These are phyloP conservation scores for Aspidiotus rigidus DNA, from an alignment of 2,888 invertebrate species.

Conservation along the genomic window DNA sequence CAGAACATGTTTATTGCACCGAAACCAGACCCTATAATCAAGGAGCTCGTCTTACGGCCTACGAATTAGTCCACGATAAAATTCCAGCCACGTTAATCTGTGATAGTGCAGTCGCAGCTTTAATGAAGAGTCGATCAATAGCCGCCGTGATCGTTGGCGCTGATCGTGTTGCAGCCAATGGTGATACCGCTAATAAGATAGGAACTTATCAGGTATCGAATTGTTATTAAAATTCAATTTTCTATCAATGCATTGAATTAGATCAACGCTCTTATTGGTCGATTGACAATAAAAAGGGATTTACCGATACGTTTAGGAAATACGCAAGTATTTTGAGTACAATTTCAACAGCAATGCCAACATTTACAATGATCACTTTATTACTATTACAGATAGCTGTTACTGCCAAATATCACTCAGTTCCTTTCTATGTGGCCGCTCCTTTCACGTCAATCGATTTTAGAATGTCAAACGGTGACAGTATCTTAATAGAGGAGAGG, in stretches of 20 bases:
- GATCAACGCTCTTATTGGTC: too few relatives aligned
- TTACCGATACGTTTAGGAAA: too few relatives aligned
- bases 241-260: too few relatives aligned
- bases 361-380: conserved; percentile 7
- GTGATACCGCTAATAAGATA: conserved; percentile 98
- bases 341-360: not conserved
- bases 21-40: conserved; percentile 99
- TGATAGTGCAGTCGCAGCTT: conserved; percentile 88
- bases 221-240: too few relatives aligned
- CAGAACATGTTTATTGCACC: conserved; percentile 86
- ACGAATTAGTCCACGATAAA: conserved; percentile 83
- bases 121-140: conserved; percentile 74
- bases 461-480: conserved; percentile 64
- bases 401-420: conserved; percentile 75
- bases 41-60: conserved; percentile 89
- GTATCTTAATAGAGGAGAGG: conserved; percentile 88
- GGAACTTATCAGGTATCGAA: conserved; percentile 74
- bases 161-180: conserved; percentile 89
- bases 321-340: too few relatives aligned
- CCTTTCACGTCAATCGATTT: conserved; percentile 87
- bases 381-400: conserved; percentile 61
- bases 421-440: conserved; percentile 93
- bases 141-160: conserved; percentile 95
- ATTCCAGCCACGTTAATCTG: conserved; percentile 87
- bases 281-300: too few relatives aligned